These are phyloP conservation scores for Xiphophorus hellerii DNA, from an alignment of 2,113 vertebrate species.

Conservation along the genomic window DNA sequence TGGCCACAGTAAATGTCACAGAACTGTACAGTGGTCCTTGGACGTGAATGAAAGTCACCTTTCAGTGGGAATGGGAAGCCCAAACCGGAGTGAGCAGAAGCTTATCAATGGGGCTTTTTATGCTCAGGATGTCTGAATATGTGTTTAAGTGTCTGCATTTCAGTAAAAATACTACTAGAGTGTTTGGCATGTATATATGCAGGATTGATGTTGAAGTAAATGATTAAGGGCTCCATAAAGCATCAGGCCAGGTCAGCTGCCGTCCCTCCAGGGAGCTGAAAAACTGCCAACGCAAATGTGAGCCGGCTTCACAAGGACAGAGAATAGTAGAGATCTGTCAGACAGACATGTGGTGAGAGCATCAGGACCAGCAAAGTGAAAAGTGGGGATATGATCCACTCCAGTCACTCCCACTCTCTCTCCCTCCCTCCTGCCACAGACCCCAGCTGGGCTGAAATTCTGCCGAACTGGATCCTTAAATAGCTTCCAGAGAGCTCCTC, in stretches of 20 bases:
- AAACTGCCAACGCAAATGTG: constrained; percentile 43
- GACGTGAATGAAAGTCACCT: constrained; percentile 67
- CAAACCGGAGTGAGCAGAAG: constrained; percentile 10
- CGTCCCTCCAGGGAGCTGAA: constrained; percentile 7
- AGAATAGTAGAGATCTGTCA: constrained; percentile 21
- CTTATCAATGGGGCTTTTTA: constrained; percentile 71
- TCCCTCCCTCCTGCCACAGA: constrained; percentile 21
- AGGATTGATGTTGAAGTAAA: constrained; percentile 9
- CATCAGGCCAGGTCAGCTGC: constrained; percentile 23
- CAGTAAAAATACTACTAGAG: constrained; percentile 36
- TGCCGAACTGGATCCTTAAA: constrained; percentile 49
- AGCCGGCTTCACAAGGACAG: constrained; percentile 14
- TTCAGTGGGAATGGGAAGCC: constrained; percentile 56
- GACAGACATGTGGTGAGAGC: constrained; percentile 41
- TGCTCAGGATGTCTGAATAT: constrained; percentile 23
- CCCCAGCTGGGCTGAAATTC: constrained; percentile 21
- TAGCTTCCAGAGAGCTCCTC: constrained; percentile 47
- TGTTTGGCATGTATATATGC: constrained; percentile 12
- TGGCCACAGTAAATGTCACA: constrained; percentile 61
- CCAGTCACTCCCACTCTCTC: background rate
- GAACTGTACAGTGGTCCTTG: constrained; percentile 38
- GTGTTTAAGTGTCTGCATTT: constrained; percentile 43
- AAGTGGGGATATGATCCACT: constrained; percentile 34
- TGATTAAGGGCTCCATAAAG: constrained; percentile 19
- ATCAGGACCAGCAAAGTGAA: constrained; percentile 32